Evolutionary conservation across 2,113 vertebrate genomes (phyloP), one percentile per base, ranked within the genome.

Genomic region (Sturnus vulgaris): DNA sequence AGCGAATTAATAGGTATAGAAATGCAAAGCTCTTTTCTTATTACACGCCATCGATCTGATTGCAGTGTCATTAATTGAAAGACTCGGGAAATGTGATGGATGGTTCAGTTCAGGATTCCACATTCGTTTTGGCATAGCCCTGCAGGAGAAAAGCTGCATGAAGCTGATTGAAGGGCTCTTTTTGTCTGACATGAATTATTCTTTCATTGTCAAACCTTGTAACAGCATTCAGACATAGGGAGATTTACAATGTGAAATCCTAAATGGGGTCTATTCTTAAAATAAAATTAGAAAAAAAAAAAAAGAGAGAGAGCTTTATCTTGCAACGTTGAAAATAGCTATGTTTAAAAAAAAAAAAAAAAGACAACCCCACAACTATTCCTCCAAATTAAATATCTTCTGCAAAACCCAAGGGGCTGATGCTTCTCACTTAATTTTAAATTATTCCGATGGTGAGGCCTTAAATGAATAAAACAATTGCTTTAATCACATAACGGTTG

Each of bases 1-100:
- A 97, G 97, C 97, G 95, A 98, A 98, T 98, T 98, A 98, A 98
- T 98, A 98, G 96, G 97, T 97, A 97, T 97, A 98, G 98, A 98
- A 98, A 98, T 98, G 97, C 97, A 97, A 97, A 98, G 98, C 97
- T 98, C 96, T 97, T 97, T 97, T 98, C 97, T 98, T 97, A 98
- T 98, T 98, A 97, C 97, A 96, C 96, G 96, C 96, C 95, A 98
- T 98, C 93, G 98, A 98, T 98, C 97, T 97, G 97, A 98, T 97
- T 98, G 98, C 98, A 96, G 97, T 98, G 97, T 97, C 97, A 97
- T 98, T 98, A 98, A 98, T 97, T 97, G 97, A 97, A 98, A 98
- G 97, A 94, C 96, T 93, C 20, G 80, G 93, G 71, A 97, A 96
- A 97, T 95, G 97, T 98, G 97, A 98, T 96, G 97, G 97, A 97